A percentile compares a stretch with the other conserved stretches of the same genome.
These are phyloP conservation scores for Phalacrocorax aristotelis DNA, from an alignment of 2,113 vertebrate species.

Conservation along the genomic window DNA sequence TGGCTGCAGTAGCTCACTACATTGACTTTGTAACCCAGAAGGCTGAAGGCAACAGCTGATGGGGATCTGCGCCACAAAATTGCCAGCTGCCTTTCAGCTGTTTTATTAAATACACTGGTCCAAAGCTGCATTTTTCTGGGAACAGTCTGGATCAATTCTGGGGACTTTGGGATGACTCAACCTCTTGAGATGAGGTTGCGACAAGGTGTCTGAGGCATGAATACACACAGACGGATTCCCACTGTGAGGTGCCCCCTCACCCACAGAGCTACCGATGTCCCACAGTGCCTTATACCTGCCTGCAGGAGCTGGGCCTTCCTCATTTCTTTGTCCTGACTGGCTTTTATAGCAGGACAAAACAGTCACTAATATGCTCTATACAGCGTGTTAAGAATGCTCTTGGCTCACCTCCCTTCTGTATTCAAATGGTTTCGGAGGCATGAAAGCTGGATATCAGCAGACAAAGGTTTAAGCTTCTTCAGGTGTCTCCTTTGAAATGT, in stretches of 20 bases:
- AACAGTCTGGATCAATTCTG: background rate
- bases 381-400: background rate
- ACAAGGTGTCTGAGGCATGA: background rate
- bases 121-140: background rate
- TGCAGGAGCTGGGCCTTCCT: background rate
- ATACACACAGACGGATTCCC: background rate
- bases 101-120: background rate
- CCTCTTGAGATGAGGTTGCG: background rate
- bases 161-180: background rate
- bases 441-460: background rate
- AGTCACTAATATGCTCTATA: background rate
- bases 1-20: background rate
- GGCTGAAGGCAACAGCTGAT: background rate
- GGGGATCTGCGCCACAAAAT: background rate
- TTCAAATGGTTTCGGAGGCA: background rate
- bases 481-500: background rate
- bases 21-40: background rate
- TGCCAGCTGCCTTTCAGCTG: background rate
- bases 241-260: background rate
- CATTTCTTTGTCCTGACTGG: background rate
- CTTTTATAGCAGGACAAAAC: background rate
- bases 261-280: accelerated
- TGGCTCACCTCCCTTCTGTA: background rate
- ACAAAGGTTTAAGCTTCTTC: background rate
- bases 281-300: background rate